Percentiles rank a stretch among this genome's conserved stretches.
Evolutionary conservation across 1,140 invertebrate genomes (phyloP).

Genomic region (Nasonia longicornis): DNA sequence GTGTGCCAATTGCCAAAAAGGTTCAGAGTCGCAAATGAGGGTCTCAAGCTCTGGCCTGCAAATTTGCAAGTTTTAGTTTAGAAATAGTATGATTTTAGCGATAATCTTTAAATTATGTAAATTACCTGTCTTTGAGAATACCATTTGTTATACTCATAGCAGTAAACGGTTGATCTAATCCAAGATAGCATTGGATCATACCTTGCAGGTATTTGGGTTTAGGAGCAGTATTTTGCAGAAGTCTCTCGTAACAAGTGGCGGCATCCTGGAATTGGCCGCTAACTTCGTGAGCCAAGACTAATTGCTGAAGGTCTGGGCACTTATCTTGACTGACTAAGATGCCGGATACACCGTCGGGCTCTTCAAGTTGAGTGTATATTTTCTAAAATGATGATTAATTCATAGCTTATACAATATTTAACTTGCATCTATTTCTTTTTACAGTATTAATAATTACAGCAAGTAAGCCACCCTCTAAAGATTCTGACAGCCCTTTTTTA

Average conservation of each 20-base stretch:
- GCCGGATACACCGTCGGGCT: conserved; percentile 82
- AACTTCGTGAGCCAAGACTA: conserved; percentile 80
- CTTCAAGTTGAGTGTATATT: conserved; percentile 82
- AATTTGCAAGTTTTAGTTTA: conserved; percentile 51
- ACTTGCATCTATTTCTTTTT: neutral
- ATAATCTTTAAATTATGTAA: conserved; percentile 45
- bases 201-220: conserved; percentile 73
- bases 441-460: conserved; percentile 53
- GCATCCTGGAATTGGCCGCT: conserved; percentile 79
- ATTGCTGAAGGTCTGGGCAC: conserved; percentile 77
- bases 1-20: conserved; percentile 87
- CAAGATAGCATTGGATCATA: conserved; percentile 81
- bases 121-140: conserved; percentile 65
- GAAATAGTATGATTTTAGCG: neutral
- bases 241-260: conserved; percentile 80
- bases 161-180: conserved; percentile 81
- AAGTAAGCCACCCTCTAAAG: conserved; percentile 67
- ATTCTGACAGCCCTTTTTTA: conserved; percentile 72
- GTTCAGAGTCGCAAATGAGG: conserved; percentile 79
- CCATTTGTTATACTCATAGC: conserved; percentile 78
- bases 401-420: neutral
- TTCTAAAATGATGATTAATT: conserved; percentile 70
- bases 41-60: conserved; percentile 64
- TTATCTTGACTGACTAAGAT: conserved; percentile 76
- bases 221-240: conserved; percentile 72